Evolutionary conservation across 2,113 vertebrate species (phyloP).

Genomic region (Indicator maculatus): DNA sequence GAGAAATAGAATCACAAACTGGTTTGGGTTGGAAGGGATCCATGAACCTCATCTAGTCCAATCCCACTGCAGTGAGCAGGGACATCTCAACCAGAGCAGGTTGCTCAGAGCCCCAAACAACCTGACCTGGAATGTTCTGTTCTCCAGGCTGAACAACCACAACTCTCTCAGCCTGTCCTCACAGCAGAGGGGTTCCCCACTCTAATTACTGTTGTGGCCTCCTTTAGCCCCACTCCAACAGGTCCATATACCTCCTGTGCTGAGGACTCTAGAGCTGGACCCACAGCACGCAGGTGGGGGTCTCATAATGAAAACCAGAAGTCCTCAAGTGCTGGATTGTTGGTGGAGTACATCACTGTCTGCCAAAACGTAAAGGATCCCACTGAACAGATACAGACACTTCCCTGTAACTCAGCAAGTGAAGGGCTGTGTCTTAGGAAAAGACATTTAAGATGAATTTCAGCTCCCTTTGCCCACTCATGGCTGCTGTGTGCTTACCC

Average conservation of each 20-base stretch:
- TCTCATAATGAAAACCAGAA: neutral
- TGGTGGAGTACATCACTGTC: rapidly evolving
- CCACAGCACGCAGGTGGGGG: too few species aligned
- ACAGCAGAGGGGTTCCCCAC: neutral
- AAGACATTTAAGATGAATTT: neutral
- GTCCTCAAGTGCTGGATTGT: too few species aligned
- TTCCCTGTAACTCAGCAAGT: neutral
- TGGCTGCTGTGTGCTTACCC: neutral
- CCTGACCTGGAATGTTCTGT: neutral
- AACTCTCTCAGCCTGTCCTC: neutral
- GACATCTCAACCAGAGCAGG: neutral
- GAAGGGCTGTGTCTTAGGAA: neutral
- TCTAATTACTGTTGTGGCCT: neutral
- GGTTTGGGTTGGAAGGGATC: neutral
- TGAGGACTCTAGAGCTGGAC: neutral
- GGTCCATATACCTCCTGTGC: neutral
- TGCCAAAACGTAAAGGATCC: neutral
- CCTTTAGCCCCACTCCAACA: neutral
- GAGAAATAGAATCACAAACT: neutral
- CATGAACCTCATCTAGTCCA: neutral
- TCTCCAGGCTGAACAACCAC: neutral
- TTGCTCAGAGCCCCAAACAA: neutral
- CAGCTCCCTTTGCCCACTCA: neutral
- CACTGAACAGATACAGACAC: neutral
- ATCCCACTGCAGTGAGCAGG: neutral